These are phyloP conservation scores for Caenorhabditis sp. DNA, from an alignment of 2,888 invertebrate species.

Conservation along the genomic window DNA sequence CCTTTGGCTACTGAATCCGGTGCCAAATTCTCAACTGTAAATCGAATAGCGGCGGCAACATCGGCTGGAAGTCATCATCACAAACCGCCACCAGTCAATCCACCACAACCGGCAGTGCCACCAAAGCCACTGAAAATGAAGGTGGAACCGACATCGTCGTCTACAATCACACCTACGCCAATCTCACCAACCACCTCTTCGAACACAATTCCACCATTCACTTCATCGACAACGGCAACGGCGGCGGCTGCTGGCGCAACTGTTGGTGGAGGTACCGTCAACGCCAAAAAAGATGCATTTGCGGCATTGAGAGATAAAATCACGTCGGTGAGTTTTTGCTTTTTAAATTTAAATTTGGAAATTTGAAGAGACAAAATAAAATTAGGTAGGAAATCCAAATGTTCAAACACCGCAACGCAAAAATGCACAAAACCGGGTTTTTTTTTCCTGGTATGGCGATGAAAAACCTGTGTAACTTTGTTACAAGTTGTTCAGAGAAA, in stretches of 20 bases:
- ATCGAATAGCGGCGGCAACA: background rate
- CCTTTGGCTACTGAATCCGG: constrained; percentile 33
- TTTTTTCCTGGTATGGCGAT: too few species aligned
- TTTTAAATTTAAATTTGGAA: background rate
- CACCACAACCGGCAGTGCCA: constrained; percentile 48
- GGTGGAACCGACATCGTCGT: background rate
- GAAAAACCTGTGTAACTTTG: too few species aligned
- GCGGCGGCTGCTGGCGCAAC: background rate
- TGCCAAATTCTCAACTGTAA: constrained; percentile 11
- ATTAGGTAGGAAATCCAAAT: too few species aligned
- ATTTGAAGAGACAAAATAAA: too few species aligned
- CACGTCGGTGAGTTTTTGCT: constrained; percentile 19
- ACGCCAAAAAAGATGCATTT: constrained; percentile 23
- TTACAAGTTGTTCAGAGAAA: too few species aligned
- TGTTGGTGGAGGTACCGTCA: too few species aligned
- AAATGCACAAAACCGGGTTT: too few species aligned
- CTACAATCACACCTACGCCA: background rate
- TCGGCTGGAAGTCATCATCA: too few species aligned
- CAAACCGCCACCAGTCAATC: constrained; percentile 35
- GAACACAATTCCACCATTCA: background rate
- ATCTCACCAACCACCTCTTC: background rate
- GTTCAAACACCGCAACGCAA: too few species aligned
- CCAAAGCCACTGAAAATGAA: constrained; percentile 48
- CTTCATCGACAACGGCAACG: background rate
- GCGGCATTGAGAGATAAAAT: constrained; percentile 32